Evolutionary conservation across 2,888 invertebrate genomes (phyloP).

Genomic region (Sceliomorpha sp.): DNA sequence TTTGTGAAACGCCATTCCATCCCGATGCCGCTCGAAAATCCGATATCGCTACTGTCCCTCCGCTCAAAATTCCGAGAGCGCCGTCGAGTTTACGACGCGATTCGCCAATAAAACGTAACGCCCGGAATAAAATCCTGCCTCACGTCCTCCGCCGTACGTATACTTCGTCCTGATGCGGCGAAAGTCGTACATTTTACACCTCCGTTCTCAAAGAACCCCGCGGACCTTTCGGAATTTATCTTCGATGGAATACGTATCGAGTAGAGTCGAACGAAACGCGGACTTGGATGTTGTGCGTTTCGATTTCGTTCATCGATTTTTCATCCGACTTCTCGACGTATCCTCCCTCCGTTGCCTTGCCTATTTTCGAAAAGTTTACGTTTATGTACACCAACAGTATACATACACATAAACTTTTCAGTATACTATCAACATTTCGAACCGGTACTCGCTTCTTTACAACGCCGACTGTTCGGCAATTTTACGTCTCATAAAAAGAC

Average conservation of each 20-base stretch:
- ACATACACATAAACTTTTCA: conserved; percentile 9
- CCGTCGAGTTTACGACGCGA: conserved; percentile 58
- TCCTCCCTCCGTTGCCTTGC: no score
- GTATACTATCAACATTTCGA: conserved; percentile 30
- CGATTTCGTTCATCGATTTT: conserved; percentile 65
- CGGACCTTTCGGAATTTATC: conserved; percentile 64
- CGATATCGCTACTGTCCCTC: conserved; percentile 50
- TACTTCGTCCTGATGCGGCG: conserved; percentile 42
- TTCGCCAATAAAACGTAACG: conserved; percentile 54
- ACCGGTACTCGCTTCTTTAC: conserved; percentile 49
- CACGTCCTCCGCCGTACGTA: conserved; percentile 34
- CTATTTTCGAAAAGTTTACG: no score
- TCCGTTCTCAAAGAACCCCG: conserved; percentile 58
- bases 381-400: no score
- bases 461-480: conserved; percentile 75
- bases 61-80: conserved; percentile 56
- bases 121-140: conserved; percentile 49
- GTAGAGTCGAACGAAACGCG: conserved; percentile 50
- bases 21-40: conserved; percentile 35
- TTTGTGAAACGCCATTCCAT: conserved; percentile 36
- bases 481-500: conserved; percentile 80
- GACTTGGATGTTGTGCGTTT: no score
- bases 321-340: no score
- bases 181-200: conserved; percentile 56
- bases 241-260: conserved; percentile 63